Conservation (phyloP, 30 jellyfish, hydroid and myxozoan species). For the Nemopilema nomurai region DNA sequence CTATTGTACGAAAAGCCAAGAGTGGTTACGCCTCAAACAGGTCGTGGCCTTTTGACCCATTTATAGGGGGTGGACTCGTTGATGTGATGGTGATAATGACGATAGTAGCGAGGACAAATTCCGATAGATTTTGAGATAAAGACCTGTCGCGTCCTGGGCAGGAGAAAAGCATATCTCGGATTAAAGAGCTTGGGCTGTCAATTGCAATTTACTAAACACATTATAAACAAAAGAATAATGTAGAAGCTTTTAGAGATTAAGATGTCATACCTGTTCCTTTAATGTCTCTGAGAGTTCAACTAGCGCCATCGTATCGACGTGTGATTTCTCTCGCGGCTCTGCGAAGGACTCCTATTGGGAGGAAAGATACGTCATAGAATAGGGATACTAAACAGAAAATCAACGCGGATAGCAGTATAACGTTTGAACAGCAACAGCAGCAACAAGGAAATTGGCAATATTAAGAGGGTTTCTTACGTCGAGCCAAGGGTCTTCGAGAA, state of each 20-base stretch:
- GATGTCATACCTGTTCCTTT: slow-evolving; percentile 79
- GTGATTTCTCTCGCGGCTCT: slow-evolving; percentile 60
- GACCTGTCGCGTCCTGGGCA: too few species aligned
- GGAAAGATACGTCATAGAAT: background rate
- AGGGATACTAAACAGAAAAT: background rate
- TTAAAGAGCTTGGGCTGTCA: too few species aligned
- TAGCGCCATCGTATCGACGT: slow-evolving; percentile 54
- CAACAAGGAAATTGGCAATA: too few species aligned
- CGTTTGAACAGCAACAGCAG: background rate
- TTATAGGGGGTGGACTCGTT: too few species aligned
- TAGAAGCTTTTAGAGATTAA: background rate
- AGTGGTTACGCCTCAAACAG: too few species aligned
- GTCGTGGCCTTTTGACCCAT: too few species aligned
- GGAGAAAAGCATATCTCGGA: too few species aligned
- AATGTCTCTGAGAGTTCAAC: slow-evolving; percentile 81
- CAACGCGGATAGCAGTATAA: background rate
- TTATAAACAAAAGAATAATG: too few species aligned
- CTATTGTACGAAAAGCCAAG: too few species aligned
- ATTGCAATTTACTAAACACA: too few species aligned
- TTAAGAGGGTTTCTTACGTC: slow-evolving; percentile 30
- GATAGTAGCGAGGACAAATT: background rate
- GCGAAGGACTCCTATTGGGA: slow-evolving; percentile 42
- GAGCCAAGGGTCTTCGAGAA: slow-evolving; percentile 70
- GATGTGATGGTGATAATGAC: background rate
- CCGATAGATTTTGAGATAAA: too few species aligned